A percentile compares a stretch with the other conserved stretches of the same genome.
These are phyloP conservation scores for Paguma larvata DNA, from an alignment of 2,797 vertebrate species.

Conservation along the genomic window DNA sequence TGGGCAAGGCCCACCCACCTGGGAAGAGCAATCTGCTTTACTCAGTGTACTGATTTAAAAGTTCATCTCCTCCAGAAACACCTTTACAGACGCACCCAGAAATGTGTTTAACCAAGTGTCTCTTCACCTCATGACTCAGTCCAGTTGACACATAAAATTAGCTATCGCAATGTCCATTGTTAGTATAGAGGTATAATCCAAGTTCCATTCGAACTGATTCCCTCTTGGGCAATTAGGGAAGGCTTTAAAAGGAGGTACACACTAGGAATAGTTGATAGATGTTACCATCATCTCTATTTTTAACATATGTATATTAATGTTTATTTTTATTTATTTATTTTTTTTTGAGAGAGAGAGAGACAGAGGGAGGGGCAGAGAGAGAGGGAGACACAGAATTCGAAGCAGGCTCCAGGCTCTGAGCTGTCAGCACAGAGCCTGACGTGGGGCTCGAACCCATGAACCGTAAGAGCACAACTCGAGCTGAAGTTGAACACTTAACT, in stretches of 20 bases:
- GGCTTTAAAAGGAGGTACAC: neutral
- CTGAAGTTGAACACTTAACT: no score
- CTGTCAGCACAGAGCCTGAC: no score
- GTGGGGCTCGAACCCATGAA: no score
- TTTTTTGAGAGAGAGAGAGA: no score
- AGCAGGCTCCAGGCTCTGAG: no score
- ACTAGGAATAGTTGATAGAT: neutral
- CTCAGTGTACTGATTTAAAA: neutral
- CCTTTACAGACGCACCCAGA: neutral
- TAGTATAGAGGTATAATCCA: no score
- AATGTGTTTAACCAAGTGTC: neutral
- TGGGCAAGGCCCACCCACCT: neutral
- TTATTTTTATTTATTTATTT: no score
- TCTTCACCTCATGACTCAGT: neutral
- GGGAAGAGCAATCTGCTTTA: neutral
- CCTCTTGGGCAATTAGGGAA: neutral
- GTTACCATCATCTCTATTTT: neutral
- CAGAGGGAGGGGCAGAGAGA: no score
- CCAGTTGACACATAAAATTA: neutral
- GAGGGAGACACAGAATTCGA: no score
- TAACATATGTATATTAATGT: neutral
- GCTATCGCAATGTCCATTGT: neutral
- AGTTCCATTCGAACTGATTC: neutral
- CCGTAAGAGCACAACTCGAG: no score
- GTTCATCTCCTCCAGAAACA: neutral